Evolutionary conservation across 2,888 invertebrate genomes (phyloP), one percentile per base, ranked within the genome.

Genomic region (Lymantria dispar): DNA sequence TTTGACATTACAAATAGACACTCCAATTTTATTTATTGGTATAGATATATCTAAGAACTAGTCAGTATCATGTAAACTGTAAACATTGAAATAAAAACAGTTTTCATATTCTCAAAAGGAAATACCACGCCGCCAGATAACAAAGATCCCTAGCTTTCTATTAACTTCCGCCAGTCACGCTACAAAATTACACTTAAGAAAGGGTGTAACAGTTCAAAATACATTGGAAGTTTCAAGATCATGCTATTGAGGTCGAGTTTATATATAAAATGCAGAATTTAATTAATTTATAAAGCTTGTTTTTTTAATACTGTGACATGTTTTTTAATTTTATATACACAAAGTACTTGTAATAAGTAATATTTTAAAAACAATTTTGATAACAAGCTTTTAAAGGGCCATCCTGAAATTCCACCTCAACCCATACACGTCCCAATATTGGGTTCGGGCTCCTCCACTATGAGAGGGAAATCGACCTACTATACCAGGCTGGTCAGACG

Each of bases 31-130:
- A n/a, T n/a, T n/a, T n/a, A n/a, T n/a, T n/a, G n/a, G n/a, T n/a
- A n/a, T 22, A 33, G 33, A 7, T 33, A 33, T 10, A 33, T 33
- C 10, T 8, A 33, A 33, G 5, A 33, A 33, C 9, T 33, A 33
- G 3, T 33, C 33, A 33, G 33, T 7, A 7, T 33, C 33, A 7
- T 33, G 1, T 33, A 33, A 33, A 33, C 5, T 33, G 33, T 33
- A 33, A 33, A 33, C 33, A 33, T 72, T 68, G 62, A 60, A 70
- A 72, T 64, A 57, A 70, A 76, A 74, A 74, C 71, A 71, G 70
- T 54, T 73, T 78, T 76, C 71, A 72, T 71, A 74, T 74, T 76
- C 79, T 78, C 70, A 62, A 64, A 75, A 71, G 69, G 64, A 70
- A 73, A 64, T 66, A 62, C 41, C 61, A 47, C 33, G 8, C 3